Evolutionary conservation across 2,888 invertebrate species (phyloP), one percentile per base, ranked within the genome.

Genomic region (Tetragnatha montana): DNA sequence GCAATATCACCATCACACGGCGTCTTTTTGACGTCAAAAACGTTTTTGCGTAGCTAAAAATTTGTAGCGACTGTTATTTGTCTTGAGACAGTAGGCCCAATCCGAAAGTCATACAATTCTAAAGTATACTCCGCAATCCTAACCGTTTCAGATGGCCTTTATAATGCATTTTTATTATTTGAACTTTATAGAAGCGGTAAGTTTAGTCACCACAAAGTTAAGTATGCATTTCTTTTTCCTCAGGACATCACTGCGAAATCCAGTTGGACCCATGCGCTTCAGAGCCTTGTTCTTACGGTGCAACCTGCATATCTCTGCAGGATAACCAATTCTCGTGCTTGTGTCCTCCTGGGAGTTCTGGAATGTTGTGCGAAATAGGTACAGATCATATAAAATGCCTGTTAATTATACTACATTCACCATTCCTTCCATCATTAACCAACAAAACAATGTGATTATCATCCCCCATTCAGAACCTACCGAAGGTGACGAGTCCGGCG

Each of bases 311-410:
- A 92, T 95, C 95, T 51, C 94, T 95, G 86, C 94, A 95, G 81
- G 95, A 95, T 91, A 96, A 96, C 91, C 95, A 95, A 92, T 96
- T 96, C 94, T 95, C 96, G 91, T 97, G 97, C 94, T 95, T 96
- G 92, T 97, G 97, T 94, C 95, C 96, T 88, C 95, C 95, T 91
- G 96, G 96, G 92, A 95, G 95, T 93, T 95, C 96, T 4, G 97
- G 97, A 80, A 94, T 95, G 93, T 94, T 95, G 93, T 97, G 97
- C 93, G 96, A 96, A 93, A 95, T 95, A 93, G 95, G 97, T 97
- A 94, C 4, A 90, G 89, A 70, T 79, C 60, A 60, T 60, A 7
- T 14, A 1, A 60, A 60, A 60, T 60, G 60, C 60, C n/a, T 60
- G 14, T 60, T 60, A 60, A 60, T n/a, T n/a, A n/a, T n/a, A n/a